Evolutionary conservation across 2,113 vertebrate genomes (phyloP).

Genomic region (Anolis carolinensis): DNA sequence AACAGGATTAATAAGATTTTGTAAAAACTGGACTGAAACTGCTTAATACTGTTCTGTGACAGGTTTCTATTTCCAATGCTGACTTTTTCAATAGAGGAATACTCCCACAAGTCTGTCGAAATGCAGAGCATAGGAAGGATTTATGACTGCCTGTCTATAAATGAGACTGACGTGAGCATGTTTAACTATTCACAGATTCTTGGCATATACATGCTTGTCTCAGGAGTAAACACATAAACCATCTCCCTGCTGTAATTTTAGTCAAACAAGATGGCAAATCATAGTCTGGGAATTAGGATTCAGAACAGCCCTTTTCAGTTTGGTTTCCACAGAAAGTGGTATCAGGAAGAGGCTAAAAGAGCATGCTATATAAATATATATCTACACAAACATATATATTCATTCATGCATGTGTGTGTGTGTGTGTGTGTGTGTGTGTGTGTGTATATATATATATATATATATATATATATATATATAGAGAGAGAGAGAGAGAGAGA

Average conservation of each 20-base stretch:
- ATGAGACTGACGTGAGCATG: neutral
- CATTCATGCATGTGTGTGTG: too few species aligned
- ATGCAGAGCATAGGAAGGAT: constrained; percentile 15
- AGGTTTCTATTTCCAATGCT: neutral
- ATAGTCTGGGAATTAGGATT: constrained; percentile 3
- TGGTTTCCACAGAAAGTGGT: neutral
- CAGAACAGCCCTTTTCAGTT: neutral
- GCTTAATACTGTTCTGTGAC: neutral
- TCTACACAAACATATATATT: too few species aligned
- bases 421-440: too few species aligned
- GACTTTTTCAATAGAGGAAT: neutral
- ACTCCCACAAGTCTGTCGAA: constrained; percentile 5
- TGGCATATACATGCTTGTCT: constrained; percentile 11
- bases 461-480: neutral
- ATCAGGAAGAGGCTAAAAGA: neutral
- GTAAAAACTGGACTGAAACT: neutral
- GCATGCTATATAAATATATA: too few species aligned
- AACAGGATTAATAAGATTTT: too few species aligned
- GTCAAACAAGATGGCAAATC: neutral
- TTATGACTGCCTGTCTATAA: constrained; percentile 5
- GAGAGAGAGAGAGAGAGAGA: too few species aligned
- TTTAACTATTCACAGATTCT: constrained; percentile 9
- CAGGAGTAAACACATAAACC: constrained; percentile 4
- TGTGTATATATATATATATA: neutral
- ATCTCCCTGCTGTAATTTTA: neutral